Percentiles rank a stretch among this genome's conserved stretches.
Conservation (phyloP, 2,113 vertebrate genomes). For the Catharus minimus region DNA sequence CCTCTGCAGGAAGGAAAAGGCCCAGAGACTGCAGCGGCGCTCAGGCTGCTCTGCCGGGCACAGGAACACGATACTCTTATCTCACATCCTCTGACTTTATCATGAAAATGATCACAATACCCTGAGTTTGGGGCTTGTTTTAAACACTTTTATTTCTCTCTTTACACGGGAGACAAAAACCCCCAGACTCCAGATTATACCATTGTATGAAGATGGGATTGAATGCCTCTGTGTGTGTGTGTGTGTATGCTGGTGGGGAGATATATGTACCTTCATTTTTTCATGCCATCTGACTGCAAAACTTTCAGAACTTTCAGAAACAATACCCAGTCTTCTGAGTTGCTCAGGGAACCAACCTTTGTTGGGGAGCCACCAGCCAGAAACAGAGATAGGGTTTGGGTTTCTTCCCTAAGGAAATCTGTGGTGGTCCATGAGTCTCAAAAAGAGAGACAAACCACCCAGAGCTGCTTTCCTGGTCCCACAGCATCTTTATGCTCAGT, state of each 20-base stretch:
- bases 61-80: neutral
- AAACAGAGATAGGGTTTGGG: neutral
- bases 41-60: neutral
- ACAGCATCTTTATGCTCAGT: neutral
- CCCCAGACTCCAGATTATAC: neutral
- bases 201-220: neutral
- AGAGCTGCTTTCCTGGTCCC: neutral
- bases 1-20: constrained; percentile 56
- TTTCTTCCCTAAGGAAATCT: neutral
- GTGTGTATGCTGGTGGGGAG: too few relatives aligned
- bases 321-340: neutral
- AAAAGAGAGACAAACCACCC: neutral
- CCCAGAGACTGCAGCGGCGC: neutral
- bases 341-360: neutral
- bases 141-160: constrained; percentile 5
- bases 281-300: neutral
- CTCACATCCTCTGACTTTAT: neutral
- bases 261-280: neutral
- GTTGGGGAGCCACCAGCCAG: neutral
- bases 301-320: neutral
- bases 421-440: neutral
- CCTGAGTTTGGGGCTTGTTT: neutral
- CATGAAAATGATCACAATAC: accelerated
- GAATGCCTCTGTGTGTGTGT: neutral
- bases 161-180: neutral